A percentile compares a stretch with the other conserved stretches of the same genome.
Conservation (phyloP, 2,888 invertebrate species). For the Hypomecis punctinalis region DNA sequence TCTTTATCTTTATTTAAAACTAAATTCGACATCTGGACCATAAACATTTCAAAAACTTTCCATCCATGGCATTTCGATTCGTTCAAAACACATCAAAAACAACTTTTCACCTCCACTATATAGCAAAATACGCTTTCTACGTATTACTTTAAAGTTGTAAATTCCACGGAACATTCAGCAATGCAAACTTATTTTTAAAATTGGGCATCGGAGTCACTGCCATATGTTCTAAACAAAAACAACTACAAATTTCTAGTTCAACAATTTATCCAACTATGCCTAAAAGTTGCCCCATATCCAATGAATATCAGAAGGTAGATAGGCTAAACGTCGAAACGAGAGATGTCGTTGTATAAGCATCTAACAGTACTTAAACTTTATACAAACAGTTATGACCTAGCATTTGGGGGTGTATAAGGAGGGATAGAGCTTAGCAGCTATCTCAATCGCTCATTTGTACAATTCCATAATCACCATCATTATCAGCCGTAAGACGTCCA, state of each 20-base stretch:
- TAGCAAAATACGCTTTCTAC: too few relatives aligned
- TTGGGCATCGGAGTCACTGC: not conserved
- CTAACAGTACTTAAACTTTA: constrained; percentile 19
- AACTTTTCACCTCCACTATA: too few relatives aligned
- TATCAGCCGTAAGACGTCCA: too few relatives aligned
- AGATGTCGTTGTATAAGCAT: constrained; percentile 7
- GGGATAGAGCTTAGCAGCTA: too few relatives aligned
- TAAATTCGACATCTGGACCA: too few relatives aligned
- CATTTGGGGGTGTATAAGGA: not conserved
- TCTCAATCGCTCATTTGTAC: too few relatives aligned
- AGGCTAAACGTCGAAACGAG: constrained; percentile 40
- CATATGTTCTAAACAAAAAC: not conserved
- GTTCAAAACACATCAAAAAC: too few relatives aligned
- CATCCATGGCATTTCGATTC: too few relatives aligned
- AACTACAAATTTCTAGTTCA: not conserved
- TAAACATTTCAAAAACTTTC: too few relatives aligned
- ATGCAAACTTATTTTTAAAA: not conserved
- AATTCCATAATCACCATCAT: too few relatives aligned
- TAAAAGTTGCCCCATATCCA: constrained; percentile 10
- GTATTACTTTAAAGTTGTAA: too few relatives aligned
- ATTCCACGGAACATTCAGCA: not conserved
- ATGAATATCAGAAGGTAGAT: constrained; percentile 47
- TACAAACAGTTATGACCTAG: not conserved
- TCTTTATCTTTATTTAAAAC: too few relatives aligned
- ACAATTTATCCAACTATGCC: not conserved